Conservation (phyloP, 2,888 invertebrate genomes). For the Xestia ashworthii region DNA sequence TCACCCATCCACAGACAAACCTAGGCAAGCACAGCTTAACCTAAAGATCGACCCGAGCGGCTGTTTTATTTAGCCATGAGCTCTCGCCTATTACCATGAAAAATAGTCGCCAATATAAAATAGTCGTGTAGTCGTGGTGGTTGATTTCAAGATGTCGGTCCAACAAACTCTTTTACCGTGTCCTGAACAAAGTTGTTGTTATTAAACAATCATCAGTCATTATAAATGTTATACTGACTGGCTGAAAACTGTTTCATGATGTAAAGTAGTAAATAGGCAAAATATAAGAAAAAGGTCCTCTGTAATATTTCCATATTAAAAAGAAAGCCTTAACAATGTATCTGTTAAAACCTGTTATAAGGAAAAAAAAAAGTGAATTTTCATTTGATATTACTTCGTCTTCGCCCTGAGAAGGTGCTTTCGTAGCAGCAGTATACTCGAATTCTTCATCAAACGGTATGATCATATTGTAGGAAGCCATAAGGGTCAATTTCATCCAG, state of each 20-base stretch:
- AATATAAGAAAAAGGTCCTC: neutral
- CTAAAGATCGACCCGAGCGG: too few species aligned
- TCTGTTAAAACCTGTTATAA: too few species aligned
- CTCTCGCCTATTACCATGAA: too few species aligned
- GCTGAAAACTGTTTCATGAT: neutral
- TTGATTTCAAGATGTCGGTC: neutral
- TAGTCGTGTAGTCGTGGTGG: neutral
- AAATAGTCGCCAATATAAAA: too few species aligned
- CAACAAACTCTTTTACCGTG: neutral
- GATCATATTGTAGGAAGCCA: slow-evolving; percentile 81
- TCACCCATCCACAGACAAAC: too few species aligned
- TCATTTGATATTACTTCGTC: slow-evolving; percentile 72
- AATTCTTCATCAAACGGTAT: slow-evolving; percentile 72
- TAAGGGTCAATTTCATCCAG: slow-evolving; percentile 79
- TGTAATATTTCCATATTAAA: too few species aligned
- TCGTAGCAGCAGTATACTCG: slow-evolving; percentile 79
- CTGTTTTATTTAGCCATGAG: too few species aligned
- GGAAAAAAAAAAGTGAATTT: neutral
- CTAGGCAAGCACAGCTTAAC: too few species aligned
- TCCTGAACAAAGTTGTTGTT: neutral
- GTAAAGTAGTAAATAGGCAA: neutral
- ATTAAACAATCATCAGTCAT: neutral
- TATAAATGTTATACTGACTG: neutral
- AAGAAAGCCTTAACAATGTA: too few species aligned
- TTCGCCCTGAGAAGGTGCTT: slow-evolving; percentile 73